Evolutionary conservation across 2,113 vertebrate species (phyloP).

Genomic region (Arizona elegans): DNA sequence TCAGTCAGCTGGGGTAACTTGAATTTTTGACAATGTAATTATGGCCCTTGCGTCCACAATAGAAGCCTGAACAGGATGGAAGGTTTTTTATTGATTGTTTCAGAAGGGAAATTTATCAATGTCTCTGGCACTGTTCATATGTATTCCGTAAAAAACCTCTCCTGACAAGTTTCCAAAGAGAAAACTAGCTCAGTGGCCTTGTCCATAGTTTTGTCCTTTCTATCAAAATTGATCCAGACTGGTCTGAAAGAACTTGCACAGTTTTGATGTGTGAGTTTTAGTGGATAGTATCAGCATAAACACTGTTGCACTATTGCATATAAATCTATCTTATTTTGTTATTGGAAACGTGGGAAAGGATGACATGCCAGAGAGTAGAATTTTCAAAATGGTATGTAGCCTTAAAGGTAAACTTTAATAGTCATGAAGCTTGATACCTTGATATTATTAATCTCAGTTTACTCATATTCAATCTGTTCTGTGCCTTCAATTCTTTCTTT

Average conservation of each 20-base stretch:
- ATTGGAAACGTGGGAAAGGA: no score
- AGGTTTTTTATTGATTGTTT: slow-evolving; percentile 90
- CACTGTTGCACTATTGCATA: background rate
- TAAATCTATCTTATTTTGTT: background rate
- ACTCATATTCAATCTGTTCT: background rate
- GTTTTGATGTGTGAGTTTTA: background rate
- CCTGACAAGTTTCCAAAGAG: slow-evolving; percentile 71
- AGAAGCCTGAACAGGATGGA: slow-evolving; percentile 73
- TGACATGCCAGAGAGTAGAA: background rate
- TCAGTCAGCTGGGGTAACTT: slow-evolving; percentile 69
- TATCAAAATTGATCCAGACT: slow-evolving; percentile 5
- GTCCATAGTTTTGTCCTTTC: slow-evolving; percentile 72
- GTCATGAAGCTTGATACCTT: background rate
- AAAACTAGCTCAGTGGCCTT: slow-evolving; percentile 60
- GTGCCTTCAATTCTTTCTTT: no score
- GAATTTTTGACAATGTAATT: slow-evolving; percentile 95
- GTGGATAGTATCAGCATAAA: background rate
- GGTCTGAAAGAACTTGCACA: background rate
- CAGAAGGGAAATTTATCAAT: slow-evolving; percentile 93
- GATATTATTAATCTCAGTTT: background rate
- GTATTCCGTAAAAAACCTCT: slow-evolving; percentile 71
- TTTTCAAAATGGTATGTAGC: background rate
- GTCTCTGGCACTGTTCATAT: slow-evolving; percentile 77
- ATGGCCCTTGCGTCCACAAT: slow-evolving; percentile 78
- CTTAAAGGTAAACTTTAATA: background rate